Base-by-base conservation (phyloP, 2,888 invertebrate genomes). In the Synergus umbraculus region DNA sequence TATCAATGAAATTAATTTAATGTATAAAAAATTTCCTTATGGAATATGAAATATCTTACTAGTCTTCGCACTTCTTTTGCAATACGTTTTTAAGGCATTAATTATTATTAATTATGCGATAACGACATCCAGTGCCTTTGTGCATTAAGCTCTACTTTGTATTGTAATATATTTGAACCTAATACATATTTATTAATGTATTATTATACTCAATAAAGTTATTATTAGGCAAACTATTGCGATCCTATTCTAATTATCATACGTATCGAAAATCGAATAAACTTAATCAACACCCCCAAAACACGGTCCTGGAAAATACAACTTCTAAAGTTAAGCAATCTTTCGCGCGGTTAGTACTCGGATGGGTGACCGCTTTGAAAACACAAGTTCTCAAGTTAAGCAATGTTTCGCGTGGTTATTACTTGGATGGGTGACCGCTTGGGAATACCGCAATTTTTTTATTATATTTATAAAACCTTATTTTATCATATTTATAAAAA, bases 141-240 rank as follows among this genome's bases (percentile, higher is more conserved):
- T 65, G 65, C 65, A 65, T 65, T 65, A 65, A 41, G 65, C 65
- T 65, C 65, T 65, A 43, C 43, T 41, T 65, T 65, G 65, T 41
- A 65, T 65, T 65, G 43, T 65, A 65, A 65, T 65, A 41, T 65
- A 65, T 41, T 43, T 66, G 66, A 41, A 66, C 66, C 66, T 66
- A 65, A 63, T 64, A 64, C 43, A 66, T 69, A 69, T 69, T 69
- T 69, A 69, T 49, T 69, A 69, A 69, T 69, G 69, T 69, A 69
- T 69, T 69, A 69, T 65, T 65, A 41, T 65, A 65, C 69, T 46
- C 69, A 69, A 69, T 69, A 69, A 69, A 69, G 49, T 66, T 66
- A 69, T 69, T 46, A 69, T 69, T 66, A 66, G 66, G 66, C 49
- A 69, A 69, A 46, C 49, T 69, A 49, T 22, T 29, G 69, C 22